Evolutionary conservation across 2,113 vertebrate genomes (phyloP), one percentile per base, ranked within the genome.

Genomic region (Amblyopsis rosae): DNA sequence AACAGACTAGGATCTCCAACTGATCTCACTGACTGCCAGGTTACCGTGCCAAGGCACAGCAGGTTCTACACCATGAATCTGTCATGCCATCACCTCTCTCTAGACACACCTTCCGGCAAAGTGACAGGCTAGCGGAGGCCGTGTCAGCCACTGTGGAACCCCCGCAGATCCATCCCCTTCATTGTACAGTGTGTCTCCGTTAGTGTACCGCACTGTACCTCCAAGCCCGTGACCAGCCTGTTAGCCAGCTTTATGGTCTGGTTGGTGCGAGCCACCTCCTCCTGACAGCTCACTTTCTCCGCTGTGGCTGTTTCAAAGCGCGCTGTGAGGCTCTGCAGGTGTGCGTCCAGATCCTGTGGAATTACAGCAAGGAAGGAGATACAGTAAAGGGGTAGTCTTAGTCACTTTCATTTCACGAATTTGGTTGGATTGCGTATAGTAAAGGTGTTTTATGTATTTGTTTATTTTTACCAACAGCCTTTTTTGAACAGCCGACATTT

Each of bases 151-250:
- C 73, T 77, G 3, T 75, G 70, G 65, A 74, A 77, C 75, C 45
- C 65, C 45, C 53, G 67, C 50, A 26, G 26, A 26, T 26, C 65
- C 73, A 57, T 73, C 67, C 33, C 17, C n/a, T 26, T 26, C 16
- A 16, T 50, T 41, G 8, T 11, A 26, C 26, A 26, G 26, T 26
- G 7, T 56, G 46, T 76, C n/a, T 76, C 71, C 63, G 65, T 53
- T 54, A 68, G 84, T 87, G 91, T 92, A 91, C 93, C 91, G 95
- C 89, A 68, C 83, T 87, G 91, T 92, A 91, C 93, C 91, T 95
- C 89, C 59, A 94, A 91, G 77, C 93, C 91, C 74, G 83, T 91
- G 71, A 95, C 89, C 9, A 96, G 91, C 50, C 81, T 90, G 80
- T 93, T 95, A 57, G 91, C 92, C 68, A 94, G 80, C 63, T 92